Base-by-base conservation (phyloP, 1,140 invertebrate genomes). In the Gerris buenoi region DNA sequence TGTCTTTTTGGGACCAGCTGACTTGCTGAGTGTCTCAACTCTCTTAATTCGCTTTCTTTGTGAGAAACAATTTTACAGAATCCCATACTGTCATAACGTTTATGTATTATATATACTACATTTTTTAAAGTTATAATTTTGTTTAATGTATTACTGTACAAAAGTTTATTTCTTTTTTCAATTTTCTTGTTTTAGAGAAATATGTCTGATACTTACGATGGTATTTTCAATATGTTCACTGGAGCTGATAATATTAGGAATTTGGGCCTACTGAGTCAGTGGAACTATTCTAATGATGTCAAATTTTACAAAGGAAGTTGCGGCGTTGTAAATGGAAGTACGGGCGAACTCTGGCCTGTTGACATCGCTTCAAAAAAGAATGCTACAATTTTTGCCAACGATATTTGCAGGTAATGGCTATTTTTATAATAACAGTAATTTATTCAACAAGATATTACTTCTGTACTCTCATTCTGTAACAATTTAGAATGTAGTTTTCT, bases 341-440 rank as follows among this genome's bases (percentile, higher is more conserved):
- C 85, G 0, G 89, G 89, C 0, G 89, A 91, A 77, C 88, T 90
- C 73, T 88, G 88, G 75, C 83, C 87, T 0, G 84, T 83, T 2
- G 76, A 82, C 70, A 73, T 83, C 65, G 79, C 76, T 0, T 82
- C 81, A 33, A 77, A 80, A 13, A 79, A 82, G 2, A 57, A 23
- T 25, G 80, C 82, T 2, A 77, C 75, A 2, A 75, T 89, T 57
- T 90, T 85, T 76, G 83, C 84, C 27, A 76, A 85, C 2, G 88
- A 89, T 71, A 76, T 90, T 66, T 90, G 88, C 75, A 83, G 86
- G 73, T 79, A 64, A 67, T 69, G n/a, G n/a, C n/a, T n/a, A n/a
- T n/a, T n/a, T n/a, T n/a, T n/a, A n/a, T n/a, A n/a, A n/a, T n/a
- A n/a, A n/a, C n/a, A n/a, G n/a, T n/a, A n/a, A n/a, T n/a, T n/a